Percentiles rank a stretch among this genome's conserved stretches.
These are phyloP conservation scores for Drosophila busckii DNA, from an alignment of 1,140 invertebrate genomes.

Conservation along the genomic window DNA sequence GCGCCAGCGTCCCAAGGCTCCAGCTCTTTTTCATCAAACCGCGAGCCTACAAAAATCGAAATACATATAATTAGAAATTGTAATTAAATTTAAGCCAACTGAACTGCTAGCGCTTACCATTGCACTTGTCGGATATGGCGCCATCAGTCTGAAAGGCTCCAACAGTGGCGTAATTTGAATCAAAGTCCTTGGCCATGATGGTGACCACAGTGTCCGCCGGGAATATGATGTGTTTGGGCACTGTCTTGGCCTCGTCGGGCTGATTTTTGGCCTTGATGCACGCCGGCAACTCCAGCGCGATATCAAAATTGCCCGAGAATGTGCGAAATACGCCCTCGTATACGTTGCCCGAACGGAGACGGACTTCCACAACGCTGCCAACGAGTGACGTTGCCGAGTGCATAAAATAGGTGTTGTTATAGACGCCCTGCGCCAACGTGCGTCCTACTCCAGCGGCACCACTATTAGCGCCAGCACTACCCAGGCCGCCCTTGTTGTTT, in stretches of 20 bases:
- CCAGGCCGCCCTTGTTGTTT: slow-evolving; percentile 42
- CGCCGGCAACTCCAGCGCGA: slow-evolving; percentile 91
- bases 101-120: slow-evolving; percentile 79
- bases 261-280: slow-evolving; percentile 85
- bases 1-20: slow-evolving; percentile 91
- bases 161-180: slow-evolving; percentile 91
- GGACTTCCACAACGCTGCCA: slow-evolving; percentile 89
- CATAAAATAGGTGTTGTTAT: slow-evolving; percentile 92
- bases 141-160: slow-evolving; percentile 92
- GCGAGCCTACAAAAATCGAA: slow-evolving; percentile 66
- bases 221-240: slow-evolving; percentile 91
- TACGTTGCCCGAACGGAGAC: slow-evolving; percentile 88
- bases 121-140: slow-evolving; percentile 83
- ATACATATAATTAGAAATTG: background rate
- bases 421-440: slow-evolving; percentile 87
- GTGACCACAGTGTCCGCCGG: slow-evolving; percentile 89
- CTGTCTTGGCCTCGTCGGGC: slow-evolving; percentile 80
- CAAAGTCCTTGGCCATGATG: slow-evolving; percentile 88
- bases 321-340: slow-evolving; percentile 93
- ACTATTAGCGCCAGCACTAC: slow-evolving; percentile 54
- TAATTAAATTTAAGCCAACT: background rate
- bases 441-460: slow-evolving; percentile 64
- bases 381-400: slow-evolving; percentile 90
- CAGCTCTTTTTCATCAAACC: slow-evolving; percentile 87
- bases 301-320: slow-evolving; percentile 90